Evolutionary conservation across 1,140 invertebrate genomes (phyloP).

Genomic region (Drosophila leontia): DNA sequence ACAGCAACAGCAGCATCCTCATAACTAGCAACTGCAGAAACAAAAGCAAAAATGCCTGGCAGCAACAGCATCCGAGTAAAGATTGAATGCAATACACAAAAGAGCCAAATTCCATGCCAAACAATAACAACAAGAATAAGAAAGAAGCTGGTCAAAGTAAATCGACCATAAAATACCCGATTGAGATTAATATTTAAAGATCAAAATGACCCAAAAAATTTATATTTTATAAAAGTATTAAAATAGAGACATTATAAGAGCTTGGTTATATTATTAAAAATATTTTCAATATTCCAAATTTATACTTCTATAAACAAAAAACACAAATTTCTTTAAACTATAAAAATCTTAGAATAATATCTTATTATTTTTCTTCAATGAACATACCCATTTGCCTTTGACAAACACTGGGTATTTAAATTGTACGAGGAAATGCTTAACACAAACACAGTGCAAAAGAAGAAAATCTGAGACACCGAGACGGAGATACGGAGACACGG

Average conservation of each 20-base stretch:
- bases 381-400: not conserved
- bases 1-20: conserved; percentile 1
- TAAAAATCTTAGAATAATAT: not conserved
- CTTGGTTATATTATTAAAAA: too few species aligned
- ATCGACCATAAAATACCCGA: not conserved
- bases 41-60: conserved; percentile 10
- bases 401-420: conserved; percentile 29
- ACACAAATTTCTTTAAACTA: not conserved
- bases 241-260: too few species aligned
- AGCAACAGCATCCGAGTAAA: conserved; percentile 19
- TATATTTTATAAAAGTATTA: too few species aligned
- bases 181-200: not conserved
- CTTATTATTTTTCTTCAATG: not conserved
- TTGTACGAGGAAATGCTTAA: conserved; percentile 64
- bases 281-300: too few species aligned
- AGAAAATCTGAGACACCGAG: conserved; percentile 28
- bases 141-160: not conserved
- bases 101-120: conserved; percentile 51
- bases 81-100: conserved; percentile 70
- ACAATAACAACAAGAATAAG: conserved; percentile 29
- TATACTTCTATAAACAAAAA: not conserved
- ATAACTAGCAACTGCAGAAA: conserved; percentile 23
- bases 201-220: too few species aligned
- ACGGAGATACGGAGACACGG: conserved; percentile 21
- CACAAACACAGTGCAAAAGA: conserved; percentile 21